Base-by-base conservation (phyloP, 2,797 vertebrate species). In the Tamandua tetradactyla region DNA sequence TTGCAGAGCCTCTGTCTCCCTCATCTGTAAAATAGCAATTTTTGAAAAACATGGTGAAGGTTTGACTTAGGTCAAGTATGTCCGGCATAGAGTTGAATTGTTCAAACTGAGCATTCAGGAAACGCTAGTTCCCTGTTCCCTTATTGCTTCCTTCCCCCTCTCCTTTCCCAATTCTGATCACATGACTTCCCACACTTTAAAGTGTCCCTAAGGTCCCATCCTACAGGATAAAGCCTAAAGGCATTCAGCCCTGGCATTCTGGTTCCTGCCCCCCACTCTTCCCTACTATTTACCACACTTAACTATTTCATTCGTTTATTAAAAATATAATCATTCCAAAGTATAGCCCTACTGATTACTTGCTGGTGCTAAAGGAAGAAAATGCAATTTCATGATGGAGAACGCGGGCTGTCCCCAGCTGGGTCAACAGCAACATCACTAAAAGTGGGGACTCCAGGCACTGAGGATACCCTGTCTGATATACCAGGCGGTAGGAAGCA, bases 21-120 rank as follows among this genome's bases (percentile, higher is more conserved):
- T 94, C 71, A 69, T 86, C 78, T 82, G 18, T 68, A 76, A 76
- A 72, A 83, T 11, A 42, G 62, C 20, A 80, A 61, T 89, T 69
- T 87, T 61, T 25, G 40, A 69, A 68, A 11, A 68, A 68, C 66
- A 14, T 15, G 68, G 61, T 2, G 30, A 55, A 72, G 30, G 5
- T 75, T 86, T 89, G 32, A 37, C 61, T 61, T 20, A 18, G 23
- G 7, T 55, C 40, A 15, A 49, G 12, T 10, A 32, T 30, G 5
- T 12, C 3, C 32, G 59, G 59, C 14, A 23, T 17, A 44, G 57
- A 20, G 30, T 55, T 37, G 68, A 2, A 40, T 59, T 87, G 40
- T 59, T 87, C 71, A 44, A 40, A 55, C n/a, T 30, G 71, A 87
- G 49, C 32, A 47, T 55, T 23, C 23, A 49, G 37, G 57, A 94